phyloP scores from a whole-genome alignment of 2,888 invertebrate species.

The Drosophila hamatofila region DNA sequence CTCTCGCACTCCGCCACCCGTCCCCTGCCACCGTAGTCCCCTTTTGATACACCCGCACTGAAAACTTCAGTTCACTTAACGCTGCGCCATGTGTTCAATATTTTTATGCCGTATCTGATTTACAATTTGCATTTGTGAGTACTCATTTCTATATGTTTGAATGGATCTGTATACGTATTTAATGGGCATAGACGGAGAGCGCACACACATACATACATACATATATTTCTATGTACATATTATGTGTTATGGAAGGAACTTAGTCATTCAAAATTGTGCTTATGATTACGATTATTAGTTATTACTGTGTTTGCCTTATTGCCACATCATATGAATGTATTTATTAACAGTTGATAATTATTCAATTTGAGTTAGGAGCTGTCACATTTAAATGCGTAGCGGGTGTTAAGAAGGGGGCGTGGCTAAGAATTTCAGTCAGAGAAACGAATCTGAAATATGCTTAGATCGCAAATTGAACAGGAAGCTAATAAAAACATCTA shows the following conservation, averaged over 20 bases:
- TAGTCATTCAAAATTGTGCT: slow-evolving; percentile 53
- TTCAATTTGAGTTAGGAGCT: slow-evolving; percentile 19
- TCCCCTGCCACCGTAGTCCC: background rate
- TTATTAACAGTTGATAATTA: slow-evolving; percentile 44
- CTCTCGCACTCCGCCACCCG: slow-evolving; percentile 1
- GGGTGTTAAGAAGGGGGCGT: slow-evolving; percentile 15
- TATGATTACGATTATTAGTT: slow-evolving; percentile 37
- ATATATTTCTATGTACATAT: slow-evolving; percentile 1
- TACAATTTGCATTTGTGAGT: slow-evolving; percentile 68
- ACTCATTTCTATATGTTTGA: slow-evolving; percentile 26
- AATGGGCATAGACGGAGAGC: slow-evolving; percentile 27
- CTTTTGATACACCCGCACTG: slow-evolving; percentile 42
- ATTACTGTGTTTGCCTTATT: slow-evolving; percentile 18
- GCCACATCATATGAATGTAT: slow-evolving; percentile 16
- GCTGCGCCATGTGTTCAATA: slow-evolving; percentile 78
- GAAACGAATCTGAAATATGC: background rate
- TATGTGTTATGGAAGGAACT: slow-evolving; percentile 40
- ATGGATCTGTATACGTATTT: slow-evolving; percentile 28
- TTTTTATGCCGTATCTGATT: slow-evolving; percentile 77
- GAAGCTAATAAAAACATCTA: background rate
- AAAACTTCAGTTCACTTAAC: slow-evolving; percentile 56
- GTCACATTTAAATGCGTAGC: slow-evolving; percentile 21
- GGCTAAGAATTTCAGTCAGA: background rate
- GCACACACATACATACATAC: background rate
- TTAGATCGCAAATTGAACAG: background rate